These are phyloP conservation scores for Sisor rabdophorus DNA, from an alignment of 2,113 vertebrate genomes.

Conservation along the genomic window DNA sequence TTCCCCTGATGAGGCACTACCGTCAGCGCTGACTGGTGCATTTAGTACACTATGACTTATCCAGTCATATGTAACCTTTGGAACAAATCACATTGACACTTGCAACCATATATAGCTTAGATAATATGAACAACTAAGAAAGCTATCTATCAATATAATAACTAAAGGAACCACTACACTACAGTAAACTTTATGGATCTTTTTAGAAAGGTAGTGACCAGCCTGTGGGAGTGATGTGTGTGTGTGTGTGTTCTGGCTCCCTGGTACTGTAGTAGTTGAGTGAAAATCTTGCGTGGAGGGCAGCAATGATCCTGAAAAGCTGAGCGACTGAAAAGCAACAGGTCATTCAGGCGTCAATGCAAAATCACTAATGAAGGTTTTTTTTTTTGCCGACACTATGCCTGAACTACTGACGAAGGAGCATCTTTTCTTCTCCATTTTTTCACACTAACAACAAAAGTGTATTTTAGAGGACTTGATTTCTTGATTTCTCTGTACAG, in stretches of 20 bases:
- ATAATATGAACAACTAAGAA: constrained; percentile 40
- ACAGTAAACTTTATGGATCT: constrained; percentile 26
- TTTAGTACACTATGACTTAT: constrained; percentile 53
- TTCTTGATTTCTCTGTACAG: constrained; percentile 87
- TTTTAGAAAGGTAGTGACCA: constrained; percentile 41
- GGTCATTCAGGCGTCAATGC: background rate
- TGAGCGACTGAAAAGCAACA: constrained; percentile 14
- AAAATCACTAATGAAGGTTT: constrained; percentile 1
- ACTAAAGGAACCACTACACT: constrained; percentile 37
- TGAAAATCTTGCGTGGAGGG: constrained; percentile 37
- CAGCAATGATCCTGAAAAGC: constrained; percentile 22
- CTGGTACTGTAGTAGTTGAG: constrained; percentile 55
- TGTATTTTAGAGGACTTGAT: constrained; percentile 96
- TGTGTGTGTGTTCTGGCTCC: constrained; percentile 52
- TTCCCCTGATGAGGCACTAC: constrained; percentile 97
- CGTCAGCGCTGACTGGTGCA: constrained; percentile 81
- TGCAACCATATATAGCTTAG: constrained; percentile 68
- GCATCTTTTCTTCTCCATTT: constrained; percentile 67
- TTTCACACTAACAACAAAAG: constrained; percentile 81
- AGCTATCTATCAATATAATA: constrained; percentile 38
- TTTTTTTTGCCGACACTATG: background rate
- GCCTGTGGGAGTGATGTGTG: constrained; percentile 41
- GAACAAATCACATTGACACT: constrained; percentile 58
- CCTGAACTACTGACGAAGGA: constrained; percentile 42
- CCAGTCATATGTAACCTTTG: constrained; percentile 44